Conservation (phyloP, 2,113 vertebrate species). For the Grus americana region DNA sequence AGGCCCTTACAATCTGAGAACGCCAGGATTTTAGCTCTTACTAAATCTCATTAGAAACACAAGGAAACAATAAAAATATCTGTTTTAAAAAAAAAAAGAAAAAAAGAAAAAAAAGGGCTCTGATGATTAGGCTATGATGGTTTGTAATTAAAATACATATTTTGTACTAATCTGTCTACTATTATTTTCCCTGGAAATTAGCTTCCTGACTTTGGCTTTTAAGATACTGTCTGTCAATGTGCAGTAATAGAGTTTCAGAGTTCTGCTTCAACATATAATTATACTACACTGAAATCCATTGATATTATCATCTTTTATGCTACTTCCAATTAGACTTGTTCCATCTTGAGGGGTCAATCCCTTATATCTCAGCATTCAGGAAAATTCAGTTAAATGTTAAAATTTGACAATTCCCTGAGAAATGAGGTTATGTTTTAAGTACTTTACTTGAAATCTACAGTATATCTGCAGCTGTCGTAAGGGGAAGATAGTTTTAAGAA, state of each 20-base stretch:
- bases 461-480: neutral
- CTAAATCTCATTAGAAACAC: constrained; percentile 6
- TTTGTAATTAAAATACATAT: constrained; percentile 52
- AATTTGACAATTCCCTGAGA: neutral
- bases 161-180: constrained; percentile 19
- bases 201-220: constrained; percentile 21
- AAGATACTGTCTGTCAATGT: constrained; percentile 43
- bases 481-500: neutral
- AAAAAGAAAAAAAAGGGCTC: fast-evolving
- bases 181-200: constrained; percentile 59
- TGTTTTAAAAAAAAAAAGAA: neutral
- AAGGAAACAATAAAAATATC: constrained; percentile 11
- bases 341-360: constrained; percentile 31
- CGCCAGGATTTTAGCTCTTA: constrained; percentile 35
- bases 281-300: constrained; percentile 43
- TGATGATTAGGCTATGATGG: neutral
- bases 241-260: constrained; percentile 31
- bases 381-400: constrained; percentile 21
- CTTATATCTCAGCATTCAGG: neutral
- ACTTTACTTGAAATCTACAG: neutral
- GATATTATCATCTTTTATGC: constrained; percentile 56
- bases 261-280: constrained; percentile 53
- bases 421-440: neutral
- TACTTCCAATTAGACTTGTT: constrained; percentile 57
- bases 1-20: constrained; percentile 39